Conservation (phyloP, 2,888 invertebrate species). For the Papilio gigon region DNA sequence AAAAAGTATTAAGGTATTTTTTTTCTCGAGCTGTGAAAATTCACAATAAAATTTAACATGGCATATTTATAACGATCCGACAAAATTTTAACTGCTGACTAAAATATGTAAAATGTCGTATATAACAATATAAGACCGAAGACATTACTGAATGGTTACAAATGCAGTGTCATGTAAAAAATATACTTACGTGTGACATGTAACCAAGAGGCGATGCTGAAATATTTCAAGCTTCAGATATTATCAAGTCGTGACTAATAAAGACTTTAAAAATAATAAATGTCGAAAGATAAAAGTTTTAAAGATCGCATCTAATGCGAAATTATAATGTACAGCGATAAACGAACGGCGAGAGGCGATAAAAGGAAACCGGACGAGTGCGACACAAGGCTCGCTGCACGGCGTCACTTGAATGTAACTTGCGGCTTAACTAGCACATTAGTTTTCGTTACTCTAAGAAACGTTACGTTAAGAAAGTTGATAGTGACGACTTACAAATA, state of each 20-base stretch:
- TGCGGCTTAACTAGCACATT: not conserved
- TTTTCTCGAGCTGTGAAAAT: too few species aligned
- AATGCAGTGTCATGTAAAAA: too few species aligned
- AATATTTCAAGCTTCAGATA: not conserved
- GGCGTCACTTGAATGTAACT: not conserved
- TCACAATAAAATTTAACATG: too few species aligned
- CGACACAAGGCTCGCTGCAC: not conserved
- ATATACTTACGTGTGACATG: too few species aligned
- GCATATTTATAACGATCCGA: too few species aligned
- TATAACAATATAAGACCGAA: too few species aligned
- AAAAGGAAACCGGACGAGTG: constrained; percentile 10
- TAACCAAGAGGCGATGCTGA: not conserved
- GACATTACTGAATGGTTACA: too few species aligned
- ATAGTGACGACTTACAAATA: not conserved
- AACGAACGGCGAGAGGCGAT: constrained; percentile 30
- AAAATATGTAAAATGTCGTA: too few species aligned
- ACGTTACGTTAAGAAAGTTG: not conserved
- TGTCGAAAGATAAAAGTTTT: constrained; percentile 22
- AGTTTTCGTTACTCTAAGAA: not conserved
- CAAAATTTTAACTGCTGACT: too few species aligned
- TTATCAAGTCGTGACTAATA: constrained; percentile 26
- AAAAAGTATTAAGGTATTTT: too few species aligned
- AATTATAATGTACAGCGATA: constrained; percentile 31
- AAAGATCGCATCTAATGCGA: constrained; percentile 18
- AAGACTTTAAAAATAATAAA: constrained; percentile 35